A percentile compares a stretch with the other conserved stretches of the same genome.
phyloP scores from a whole-genome alignment of 2,797 vertebrate species.

The Myiotriccus ornatus region DNA sequence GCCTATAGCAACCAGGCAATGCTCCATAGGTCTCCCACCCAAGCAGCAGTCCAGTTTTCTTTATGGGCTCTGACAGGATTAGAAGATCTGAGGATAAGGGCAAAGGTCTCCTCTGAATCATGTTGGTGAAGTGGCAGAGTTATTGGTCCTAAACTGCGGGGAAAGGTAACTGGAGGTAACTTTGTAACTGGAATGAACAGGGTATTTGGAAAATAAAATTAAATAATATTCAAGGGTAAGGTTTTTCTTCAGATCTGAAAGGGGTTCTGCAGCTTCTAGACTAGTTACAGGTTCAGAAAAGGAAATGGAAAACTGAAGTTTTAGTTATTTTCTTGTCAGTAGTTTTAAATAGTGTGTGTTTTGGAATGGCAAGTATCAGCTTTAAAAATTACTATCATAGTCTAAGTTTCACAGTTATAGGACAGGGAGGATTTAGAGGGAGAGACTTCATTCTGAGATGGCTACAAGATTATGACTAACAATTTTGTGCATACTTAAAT shows the following conservation, averaged over 20 bases:
- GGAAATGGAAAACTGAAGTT: background rate
- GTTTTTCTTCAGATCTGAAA: background rate
- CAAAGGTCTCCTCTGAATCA: conserved; percentile 15
- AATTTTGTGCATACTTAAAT: background rate
- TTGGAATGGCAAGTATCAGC: background rate
- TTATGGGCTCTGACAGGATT: background rate
- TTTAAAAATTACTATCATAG: background rate
- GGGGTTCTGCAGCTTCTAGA: background rate
- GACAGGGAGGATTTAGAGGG: background rate
- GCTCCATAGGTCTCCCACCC: conserved; percentile 1
- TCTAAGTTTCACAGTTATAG: background rate
- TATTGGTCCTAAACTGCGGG: background rate
- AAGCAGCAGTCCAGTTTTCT: background rate
- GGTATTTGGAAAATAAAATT: background rate
- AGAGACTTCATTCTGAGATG: background rate
- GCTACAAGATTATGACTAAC: background rate
- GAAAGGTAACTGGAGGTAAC: background rate
- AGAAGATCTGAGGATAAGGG: background rate
- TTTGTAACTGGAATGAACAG: background rate
- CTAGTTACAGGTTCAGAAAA: background rate
- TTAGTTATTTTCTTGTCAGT: background rate
- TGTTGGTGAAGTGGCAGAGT: background rate
- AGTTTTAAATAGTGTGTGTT: background rate
- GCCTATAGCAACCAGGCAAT: conserved; percentile 38
- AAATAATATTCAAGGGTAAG: background rate